These are phyloP conservation scores for Adelges cooleyi DNA, from an alignment of 1,140 invertebrate genomes.

Conservation along the genomic window DNA sequence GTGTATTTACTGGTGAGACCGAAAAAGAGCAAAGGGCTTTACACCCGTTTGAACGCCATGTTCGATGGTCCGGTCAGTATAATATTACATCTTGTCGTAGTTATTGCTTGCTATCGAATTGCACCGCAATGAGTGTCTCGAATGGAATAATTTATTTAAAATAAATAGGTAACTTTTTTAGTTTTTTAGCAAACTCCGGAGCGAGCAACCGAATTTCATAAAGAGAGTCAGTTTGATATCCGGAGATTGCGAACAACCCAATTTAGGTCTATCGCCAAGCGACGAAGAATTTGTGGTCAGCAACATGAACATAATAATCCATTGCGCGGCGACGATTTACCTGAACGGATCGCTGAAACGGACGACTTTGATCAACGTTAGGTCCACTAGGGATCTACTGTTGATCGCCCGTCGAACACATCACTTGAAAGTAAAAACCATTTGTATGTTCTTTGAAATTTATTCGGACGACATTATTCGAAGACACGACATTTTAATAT, in stretches of 20 bases:
- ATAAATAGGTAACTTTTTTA: constrained; percentile 43
- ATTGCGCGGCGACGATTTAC: constrained; percentile 74
- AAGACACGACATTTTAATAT: too few species aligned
- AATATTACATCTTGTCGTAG: too few species aligned
- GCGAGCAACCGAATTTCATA: constrained; percentile 36
- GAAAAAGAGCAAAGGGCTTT: too few species aligned
- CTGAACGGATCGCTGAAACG: constrained; percentile 54
- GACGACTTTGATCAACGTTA: constrained; percentile 53
- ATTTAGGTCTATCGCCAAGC: constrained; percentile 32
- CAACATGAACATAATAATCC: constrained; percentile 47
- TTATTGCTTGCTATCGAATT: too few species aligned
- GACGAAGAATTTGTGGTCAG: constrained; percentile 29
- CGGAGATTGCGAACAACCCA: constrained; percentile 38
- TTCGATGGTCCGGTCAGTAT: too few species aligned
- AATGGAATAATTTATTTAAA: too few species aligned
- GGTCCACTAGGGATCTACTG: constrained; percentile 47
- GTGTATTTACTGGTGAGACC: too few species aligned
- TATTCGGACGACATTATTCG: too few species aligned
- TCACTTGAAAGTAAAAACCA: constrained; percentile 41
- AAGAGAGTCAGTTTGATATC: constrained; percentile 39
- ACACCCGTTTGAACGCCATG: too few species aligned
- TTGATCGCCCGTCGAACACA: constrained; percentile 41
- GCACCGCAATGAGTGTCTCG: too few species aligned
- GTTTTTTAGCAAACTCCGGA: constrained; percentile 37
- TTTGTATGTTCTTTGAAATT: too few species aligned